Conservation (phyloP, 53 echinoderm and acorn worm genomes). For the Echinarachnius parma region DNA sequence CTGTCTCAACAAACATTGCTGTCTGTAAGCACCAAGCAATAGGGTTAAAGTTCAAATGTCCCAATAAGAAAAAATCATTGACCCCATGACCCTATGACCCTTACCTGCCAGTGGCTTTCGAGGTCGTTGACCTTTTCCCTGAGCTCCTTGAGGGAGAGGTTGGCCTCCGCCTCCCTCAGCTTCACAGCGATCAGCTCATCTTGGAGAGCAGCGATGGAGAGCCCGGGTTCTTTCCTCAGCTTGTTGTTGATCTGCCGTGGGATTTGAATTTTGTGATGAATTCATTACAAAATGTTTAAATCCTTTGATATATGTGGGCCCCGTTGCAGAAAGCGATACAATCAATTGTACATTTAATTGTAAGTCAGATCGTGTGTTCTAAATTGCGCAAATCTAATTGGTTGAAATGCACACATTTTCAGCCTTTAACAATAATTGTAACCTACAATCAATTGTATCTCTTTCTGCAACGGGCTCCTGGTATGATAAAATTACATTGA, state of each 20-base stretch:
- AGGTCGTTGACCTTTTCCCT: conserved; percentile 85
- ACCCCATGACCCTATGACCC: conserved; percentile 16
- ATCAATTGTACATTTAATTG: too few relatives aligned
- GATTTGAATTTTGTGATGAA: not conserved
- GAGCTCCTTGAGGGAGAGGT: conserved; percentile 84
- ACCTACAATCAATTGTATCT: too few relatives aligned
- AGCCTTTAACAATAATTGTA: too few relatives aligned
- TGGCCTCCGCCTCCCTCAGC: conserved; percentile 94
- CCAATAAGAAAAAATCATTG: not conserved
- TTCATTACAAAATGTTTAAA: too few relatives aligned
- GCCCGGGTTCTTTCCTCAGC: conserved; percentile 72
- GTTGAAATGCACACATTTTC: too few relatives aligned
- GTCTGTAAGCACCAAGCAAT: not conserved
- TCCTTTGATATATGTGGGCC: too few relatives aligned
- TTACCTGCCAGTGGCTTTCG: conserved; percentile 97
- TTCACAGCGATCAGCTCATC: conserved; percentile 98
- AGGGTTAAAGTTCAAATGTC: not conserved
- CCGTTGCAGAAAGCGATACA: too few relatives aligned
- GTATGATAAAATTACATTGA: too few relatives aligned
- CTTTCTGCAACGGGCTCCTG: too few relatives aligned
- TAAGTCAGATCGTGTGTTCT: too few relatives aligned
- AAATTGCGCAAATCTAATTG: too few relatives aligned
- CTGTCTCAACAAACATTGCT: too few relatives aligned
- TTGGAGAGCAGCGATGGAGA: conserved; percentile 70
- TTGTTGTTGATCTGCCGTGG: conserved; percentile 63